Conservation (phyloP, 2,888 invertebrate species). For the Caenorhabditis angaria region DNA sequence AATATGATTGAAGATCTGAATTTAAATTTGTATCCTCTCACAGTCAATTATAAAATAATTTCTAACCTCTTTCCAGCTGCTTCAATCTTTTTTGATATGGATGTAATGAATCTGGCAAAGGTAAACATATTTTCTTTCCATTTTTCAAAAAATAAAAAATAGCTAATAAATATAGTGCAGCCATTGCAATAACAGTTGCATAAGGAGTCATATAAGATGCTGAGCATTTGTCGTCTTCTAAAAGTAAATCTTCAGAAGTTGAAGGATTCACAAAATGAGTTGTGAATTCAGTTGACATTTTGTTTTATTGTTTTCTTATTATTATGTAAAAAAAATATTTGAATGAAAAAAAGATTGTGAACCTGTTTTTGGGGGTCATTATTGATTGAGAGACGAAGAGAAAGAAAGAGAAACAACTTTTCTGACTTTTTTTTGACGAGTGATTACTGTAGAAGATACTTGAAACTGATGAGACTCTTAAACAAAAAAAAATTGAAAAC, state of each 20-base stretch:
- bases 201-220: slow-evolving; percentile 68
- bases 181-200: slow-evolving; percentile 66
- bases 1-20: slow-evolving; percentile 58
- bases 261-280: background rate
- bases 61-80: slow-evolving; percentile 58
- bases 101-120: slow-evolving; percentile 64
- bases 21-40: background rate
- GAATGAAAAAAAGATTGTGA: background rate
- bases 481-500: background rate
- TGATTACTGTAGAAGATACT: too few species aligned
- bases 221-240: slow-evolving; percentile 41
- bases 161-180: slow-evolving; percentile 58
- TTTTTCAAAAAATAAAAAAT: slow-evolving; percentile 59
- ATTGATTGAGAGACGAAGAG: background rate
- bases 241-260: background rate
- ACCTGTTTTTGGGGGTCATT: background rate
- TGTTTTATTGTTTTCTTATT: background rate
- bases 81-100: slow-evolving; percentile 64
- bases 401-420: background rate
- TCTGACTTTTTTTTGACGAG: background rate
- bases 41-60: slow-evolving; percentile 2
- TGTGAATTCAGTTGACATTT: background rate
- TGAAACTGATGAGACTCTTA: too few species aligned
- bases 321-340: background rate
- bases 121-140: slow-evolving; percentile 66